phyloP scores from a whole-genome alignment of 2,797 vertebrate genomes.

The Poliocrania exsul region DNA sequence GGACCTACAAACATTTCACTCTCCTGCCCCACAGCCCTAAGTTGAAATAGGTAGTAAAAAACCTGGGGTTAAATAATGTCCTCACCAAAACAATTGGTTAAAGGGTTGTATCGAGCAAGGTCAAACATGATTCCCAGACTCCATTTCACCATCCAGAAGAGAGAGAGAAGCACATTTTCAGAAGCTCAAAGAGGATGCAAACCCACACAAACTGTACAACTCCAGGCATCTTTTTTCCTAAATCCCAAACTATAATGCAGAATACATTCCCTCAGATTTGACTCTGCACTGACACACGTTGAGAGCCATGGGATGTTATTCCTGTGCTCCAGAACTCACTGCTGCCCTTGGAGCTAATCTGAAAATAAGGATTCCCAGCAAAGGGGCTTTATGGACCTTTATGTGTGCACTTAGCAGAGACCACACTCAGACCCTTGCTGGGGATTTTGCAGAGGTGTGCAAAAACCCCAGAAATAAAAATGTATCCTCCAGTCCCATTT shows the following conservation, averaged over 20 bases:
- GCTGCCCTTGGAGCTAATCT: background rate
- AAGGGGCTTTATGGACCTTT: background rate
- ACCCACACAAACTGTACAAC: background rate
- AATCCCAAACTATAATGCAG: background rate
- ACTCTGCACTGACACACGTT: background rate
- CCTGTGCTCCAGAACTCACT: background rate
- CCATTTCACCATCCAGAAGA: background rate
- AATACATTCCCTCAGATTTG: background rate
- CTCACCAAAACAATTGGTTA: background rate
- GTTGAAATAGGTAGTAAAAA: background rate
- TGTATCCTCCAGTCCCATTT: background rate
- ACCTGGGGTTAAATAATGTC: background rate
- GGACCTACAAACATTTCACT: background rate
- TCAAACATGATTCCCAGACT: background rate
- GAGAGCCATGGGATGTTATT: background rate
- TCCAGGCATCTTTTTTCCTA: background rate
- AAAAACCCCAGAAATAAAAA: background rate
- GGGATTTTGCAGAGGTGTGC: background rate
- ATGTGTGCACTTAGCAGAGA: background rate
- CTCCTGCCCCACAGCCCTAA: rapidly evolving
- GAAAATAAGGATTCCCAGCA: background rate
- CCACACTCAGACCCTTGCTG: background rate
- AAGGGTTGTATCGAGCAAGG: background rate
- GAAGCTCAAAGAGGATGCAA: background rate
- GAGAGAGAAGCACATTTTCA: background rate